Percentiles rank a stretch among this genome's conserved stretches.
Conservation (phyloP, 2,113 vertebrate genomes). For the Charadrius vociferus region DNA sequence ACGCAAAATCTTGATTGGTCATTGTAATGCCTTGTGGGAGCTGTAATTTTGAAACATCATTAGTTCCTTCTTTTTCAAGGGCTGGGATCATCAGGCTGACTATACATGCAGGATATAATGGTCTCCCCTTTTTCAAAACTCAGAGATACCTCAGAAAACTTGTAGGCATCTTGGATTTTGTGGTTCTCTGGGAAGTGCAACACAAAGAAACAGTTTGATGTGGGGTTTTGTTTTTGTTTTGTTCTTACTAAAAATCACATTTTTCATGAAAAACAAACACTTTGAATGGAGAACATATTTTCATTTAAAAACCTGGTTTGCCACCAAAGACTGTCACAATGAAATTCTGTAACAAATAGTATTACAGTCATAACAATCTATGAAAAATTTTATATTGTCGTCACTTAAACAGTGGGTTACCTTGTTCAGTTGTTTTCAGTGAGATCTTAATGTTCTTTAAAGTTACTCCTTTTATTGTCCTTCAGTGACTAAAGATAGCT, state of each 20-base stretch:
- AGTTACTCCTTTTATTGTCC: background rate
- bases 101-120: background rate
- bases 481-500: background rate
- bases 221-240: background rate
- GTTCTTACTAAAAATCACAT: background rate
- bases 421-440: background rate
- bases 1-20: background rate
- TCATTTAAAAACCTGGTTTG: background rate
- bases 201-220: background rate
- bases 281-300: background rate
- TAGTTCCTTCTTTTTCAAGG: background rate
- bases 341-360: background rate
- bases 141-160: background rate
- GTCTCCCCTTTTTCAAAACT: background rate
- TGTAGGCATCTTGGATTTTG: background rate
- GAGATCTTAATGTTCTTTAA: background rate
- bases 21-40: background rate
- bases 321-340: background rate
- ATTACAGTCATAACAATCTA: background rate
- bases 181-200: background rate
- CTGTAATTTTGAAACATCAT: background rate
- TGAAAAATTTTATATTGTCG: background rate
- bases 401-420: background rate
- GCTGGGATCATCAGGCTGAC: background rate
- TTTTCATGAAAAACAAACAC: background rate